Evolutionary conservation across 2,888 invertebrate species (phyloP).

Genomic region (Pachydiplax longipennis): DNA sequence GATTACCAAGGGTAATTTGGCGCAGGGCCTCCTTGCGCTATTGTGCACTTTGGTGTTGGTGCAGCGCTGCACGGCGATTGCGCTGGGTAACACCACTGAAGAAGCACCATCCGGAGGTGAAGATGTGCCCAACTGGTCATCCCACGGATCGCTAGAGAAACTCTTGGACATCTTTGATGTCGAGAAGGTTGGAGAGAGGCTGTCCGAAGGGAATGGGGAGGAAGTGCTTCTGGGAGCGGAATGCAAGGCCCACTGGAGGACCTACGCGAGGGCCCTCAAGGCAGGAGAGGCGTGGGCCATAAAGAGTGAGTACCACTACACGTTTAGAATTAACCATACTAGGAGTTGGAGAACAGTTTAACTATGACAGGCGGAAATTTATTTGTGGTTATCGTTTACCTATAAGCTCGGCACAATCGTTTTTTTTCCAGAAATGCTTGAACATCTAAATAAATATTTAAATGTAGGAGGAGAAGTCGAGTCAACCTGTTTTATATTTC

Average conservation of each 20-base stretch:
- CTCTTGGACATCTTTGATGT: slow-evolving; percentile 56
- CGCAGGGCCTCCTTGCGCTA: slow-evolving; percentile 54
- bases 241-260: slow-evolving; percentile 56
- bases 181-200: slow-evolving; percentile 60
- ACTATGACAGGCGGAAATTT: too few species aligned
- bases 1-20: slow-evolving; percentile 54
- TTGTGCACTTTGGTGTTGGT: slow-evolving; percentile 54
- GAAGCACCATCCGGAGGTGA: slow-evolving; percentile 53
- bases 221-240: slow-evolving; percentile 51
- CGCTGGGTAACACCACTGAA: slow-evolving; percentile 46
- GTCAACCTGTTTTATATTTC: too few species aligned
- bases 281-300: slow-evolving; percentile 58
- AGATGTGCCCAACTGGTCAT: slow-evolving; percentile 50
- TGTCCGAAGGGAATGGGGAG: slow-evolving; percentile 59
- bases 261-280: slow-evolving; percentile 56
- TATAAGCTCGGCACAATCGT: too few species aligned
- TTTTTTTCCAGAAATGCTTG: too few species aligned
- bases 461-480: too few species aligned
- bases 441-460: too few species aligned
- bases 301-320: slow-evolving; percentile 54
- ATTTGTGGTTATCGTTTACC: too few species aligned
- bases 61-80: slow-evolving; percentile 53
- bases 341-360: too few species aligned
- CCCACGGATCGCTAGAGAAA: slow-evolving; percentile 54
- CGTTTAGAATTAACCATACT: too few species aligned